These are phyloP conservation scores for Caenorhabditis latens DNA, from an alignment of 1,140 invertebrate genomes.

Conservation along the genomic window DNA sequence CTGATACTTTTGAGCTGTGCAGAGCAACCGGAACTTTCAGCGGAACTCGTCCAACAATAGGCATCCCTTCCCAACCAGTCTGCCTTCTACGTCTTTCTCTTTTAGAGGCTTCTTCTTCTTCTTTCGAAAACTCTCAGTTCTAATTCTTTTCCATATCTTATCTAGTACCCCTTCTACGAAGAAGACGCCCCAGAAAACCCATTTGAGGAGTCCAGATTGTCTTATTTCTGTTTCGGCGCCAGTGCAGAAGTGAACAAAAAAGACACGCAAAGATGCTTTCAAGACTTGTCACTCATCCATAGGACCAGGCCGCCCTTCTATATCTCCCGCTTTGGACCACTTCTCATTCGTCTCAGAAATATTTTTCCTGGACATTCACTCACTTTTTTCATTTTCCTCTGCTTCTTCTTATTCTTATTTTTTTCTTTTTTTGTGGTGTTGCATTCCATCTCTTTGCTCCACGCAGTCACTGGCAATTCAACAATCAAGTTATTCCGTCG, in stretches of 20 bases:
- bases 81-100: not conserved
- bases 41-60: conserved; percentile 54
- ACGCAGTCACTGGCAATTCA: not conserved
- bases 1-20: conserved; percentile 46
- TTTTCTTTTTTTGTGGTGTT: conserved; percentile 22
- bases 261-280: conserved; percentile 56
- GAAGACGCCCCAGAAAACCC: not conserved
- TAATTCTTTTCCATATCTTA: conserved; percentile 57
- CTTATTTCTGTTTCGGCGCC: not conserved
- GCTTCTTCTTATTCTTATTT: conserved; percentile 9
- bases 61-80: conserved; percentile 36
- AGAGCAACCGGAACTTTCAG: conserved; percentile 51
- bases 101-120: not conserved
- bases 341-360: conserved; percentile 55
- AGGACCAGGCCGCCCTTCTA: conserved; percentile 41
- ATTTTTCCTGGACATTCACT: conserved; percentile 44
- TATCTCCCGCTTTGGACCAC: conserved; percentile 44
- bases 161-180: conserved; percentile 26
- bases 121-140: conserved; percentile 28
- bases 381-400: conserved; percentile 8
- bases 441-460: conserved; percentile 6
- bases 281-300: conserved; percentile 56
- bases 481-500: conserved; percentile 46
- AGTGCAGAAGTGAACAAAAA: conserved; percentile 43
- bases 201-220: conserved; percentile 52